These are phyloP conservation scores for Erannis defoliaria DNA, from an alignment of 2,888 invertebrate species.

Conservation along the genomic window DNA sequence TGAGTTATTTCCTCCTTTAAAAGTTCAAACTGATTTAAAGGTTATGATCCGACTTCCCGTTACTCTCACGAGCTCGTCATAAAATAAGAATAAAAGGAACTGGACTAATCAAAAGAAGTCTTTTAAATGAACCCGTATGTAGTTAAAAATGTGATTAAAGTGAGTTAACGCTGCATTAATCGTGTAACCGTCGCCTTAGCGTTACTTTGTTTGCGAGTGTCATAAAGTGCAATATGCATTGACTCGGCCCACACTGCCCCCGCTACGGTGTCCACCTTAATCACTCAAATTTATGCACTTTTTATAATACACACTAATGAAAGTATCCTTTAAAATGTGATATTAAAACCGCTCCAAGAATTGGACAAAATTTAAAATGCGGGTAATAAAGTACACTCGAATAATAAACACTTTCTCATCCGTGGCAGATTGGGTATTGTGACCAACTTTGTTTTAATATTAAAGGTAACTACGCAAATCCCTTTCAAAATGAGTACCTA, in stretches of 20 bases:
- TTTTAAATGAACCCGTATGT: slow-evolving; percentile 68
- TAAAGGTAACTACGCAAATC: slow-evolving; percentile 25
- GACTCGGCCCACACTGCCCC: slow-evolving; percentile 64
- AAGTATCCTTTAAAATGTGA: slow-evolving; percentile 65
- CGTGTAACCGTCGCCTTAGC: slow-evolving; percentile 52
- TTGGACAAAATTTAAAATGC: slow-evolving; percentile 43
- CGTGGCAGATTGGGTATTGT: slow-evolving; percentile 20
- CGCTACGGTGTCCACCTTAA: slow-evolving; percentile 75
- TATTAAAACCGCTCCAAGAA: slow-evolving; percentile 27
- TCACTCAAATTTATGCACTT: slow-evolving; percentile 79
- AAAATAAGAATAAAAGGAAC: slow-evolving; percentile 47
- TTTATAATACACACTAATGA: slow-evolving; percentile 73
- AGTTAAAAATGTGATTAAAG: slow-evolving; percentile 70
- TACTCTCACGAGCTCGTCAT: slow-evolving; percentile 49
- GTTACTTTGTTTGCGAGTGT: slow-evolving; percentile 74
- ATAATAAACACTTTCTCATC: slow-evolving; percentile 31
- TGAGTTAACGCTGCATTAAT: slow-evolving; percentile 65
- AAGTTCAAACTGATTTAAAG: slow-evolving; percentile 42
- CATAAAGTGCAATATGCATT: slow-evolving; percentile 70
- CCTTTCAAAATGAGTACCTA: slow-evolving; percentile 23
- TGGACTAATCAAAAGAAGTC: slow-evolving; percentile 57
- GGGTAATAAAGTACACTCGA: slow-evolving; percentile 49
- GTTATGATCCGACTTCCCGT: slow-evolving; percentile 46
- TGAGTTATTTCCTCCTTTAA: slow-evolving; percentile 29
- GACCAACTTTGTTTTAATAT: slow-evolving; percentile 25